A percentile compares a stretch with the other conserved stretches of the same genome.
These are phyloP conservation scores for Oscheius sp. DNA, from an alignment of 2,888 invertebrate species.

Conservation along the genomic window DNA sequence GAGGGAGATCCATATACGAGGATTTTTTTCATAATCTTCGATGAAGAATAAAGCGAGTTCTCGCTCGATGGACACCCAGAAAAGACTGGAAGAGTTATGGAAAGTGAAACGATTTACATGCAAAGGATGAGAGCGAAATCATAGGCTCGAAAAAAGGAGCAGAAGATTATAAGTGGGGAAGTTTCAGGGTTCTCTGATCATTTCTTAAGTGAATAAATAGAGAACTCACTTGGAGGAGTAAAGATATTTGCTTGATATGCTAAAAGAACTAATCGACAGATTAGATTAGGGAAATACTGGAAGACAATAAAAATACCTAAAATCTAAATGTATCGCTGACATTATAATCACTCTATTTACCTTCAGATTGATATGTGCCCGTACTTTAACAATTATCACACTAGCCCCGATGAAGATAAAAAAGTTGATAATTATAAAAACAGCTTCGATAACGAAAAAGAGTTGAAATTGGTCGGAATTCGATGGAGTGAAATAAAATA, in stretches of 20 bases:
- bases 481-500: background rate
- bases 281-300: background rate
- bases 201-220: no score
- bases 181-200: background rate
- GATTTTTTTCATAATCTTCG: slow-evolving; percentile 3
- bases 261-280: background rate
- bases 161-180: background rate
- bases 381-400: background rate
- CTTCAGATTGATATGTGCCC: background rate
- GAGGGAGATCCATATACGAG: background rate
- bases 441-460: background rate
- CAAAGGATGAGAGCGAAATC: background rate
- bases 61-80: slow-evolving; percentile 11
- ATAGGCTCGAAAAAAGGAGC: background rate
- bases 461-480: background rate
- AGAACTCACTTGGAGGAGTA: background rate
- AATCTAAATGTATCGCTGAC: no score
- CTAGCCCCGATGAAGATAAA: background rate
- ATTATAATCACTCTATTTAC: no score
- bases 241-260: background rate
- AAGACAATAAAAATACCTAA: background rate
- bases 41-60: slow-evolving; percentile 8
- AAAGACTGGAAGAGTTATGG: background rate
- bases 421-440: background rate
- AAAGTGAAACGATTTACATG: background rate